Conservation (phyloP, 2,113 vertebrate species). For the Bubo bubo region DNA sequence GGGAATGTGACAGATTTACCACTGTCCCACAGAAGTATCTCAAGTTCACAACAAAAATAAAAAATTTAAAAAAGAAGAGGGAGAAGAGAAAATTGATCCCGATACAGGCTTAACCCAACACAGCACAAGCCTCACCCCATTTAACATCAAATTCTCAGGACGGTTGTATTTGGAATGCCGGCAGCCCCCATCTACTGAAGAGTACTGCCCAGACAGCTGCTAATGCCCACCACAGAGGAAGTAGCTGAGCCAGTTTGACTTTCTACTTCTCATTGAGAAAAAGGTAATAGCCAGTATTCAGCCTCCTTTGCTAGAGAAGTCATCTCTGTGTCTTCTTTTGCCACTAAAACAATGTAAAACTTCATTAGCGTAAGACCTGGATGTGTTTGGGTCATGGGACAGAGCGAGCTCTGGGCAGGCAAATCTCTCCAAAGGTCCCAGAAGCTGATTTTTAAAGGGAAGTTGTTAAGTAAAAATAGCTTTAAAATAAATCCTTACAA, state of each 20-base stretch:
- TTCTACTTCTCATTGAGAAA: fast-evolving
- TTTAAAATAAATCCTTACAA: not conserved
- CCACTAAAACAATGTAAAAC: not conserved
- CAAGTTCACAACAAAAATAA: not conserved
- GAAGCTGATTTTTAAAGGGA: fast-evolving
- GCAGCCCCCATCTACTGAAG: not conserved
- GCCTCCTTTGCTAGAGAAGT: not conserved
- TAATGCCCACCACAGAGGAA: not conserved
- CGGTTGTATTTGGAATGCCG: fast-evolving
- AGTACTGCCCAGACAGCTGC: not conserved
- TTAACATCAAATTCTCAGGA: not conserved
- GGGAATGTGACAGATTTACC: fast-evolving
- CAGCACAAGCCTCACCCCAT: not conserved
- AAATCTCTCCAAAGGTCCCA: not conserved
- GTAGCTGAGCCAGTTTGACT: not conserved
- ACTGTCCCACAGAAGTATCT: not conserved
- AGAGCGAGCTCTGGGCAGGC: not conserved
- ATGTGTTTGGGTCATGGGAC: fast-evolving
- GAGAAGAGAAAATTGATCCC: not conserved
- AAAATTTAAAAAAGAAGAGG: no score
- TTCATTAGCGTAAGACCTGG: fast-evolving
- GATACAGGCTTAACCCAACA: not conserved
- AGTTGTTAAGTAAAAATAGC: fast-evolving
- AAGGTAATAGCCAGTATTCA: fast-evolving
- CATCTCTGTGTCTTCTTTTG: not conserved